Evolutionary conservation across 2,113 vertebrate genomes (phyloP).

Genomic region (Aphelocoma coerulescens): DNA sequence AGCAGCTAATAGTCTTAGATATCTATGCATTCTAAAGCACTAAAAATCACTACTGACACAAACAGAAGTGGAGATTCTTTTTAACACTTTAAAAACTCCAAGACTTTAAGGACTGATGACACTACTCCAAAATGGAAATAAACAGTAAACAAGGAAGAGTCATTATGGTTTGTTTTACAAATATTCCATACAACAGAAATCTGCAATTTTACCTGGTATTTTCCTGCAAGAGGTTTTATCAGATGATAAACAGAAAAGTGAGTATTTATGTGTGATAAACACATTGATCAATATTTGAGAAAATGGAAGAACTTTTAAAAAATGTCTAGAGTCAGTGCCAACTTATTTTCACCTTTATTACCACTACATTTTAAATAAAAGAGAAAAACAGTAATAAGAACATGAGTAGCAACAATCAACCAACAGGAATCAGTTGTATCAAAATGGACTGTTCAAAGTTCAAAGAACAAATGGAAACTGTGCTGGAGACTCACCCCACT

Average conservation of each 20-base stretch:
- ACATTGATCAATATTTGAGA: not conserved
- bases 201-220: not conserved
- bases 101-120: not conserved
- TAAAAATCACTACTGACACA: not conserved
- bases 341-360: not conserved
- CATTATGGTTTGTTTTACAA: not conserved
- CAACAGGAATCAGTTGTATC: not conserved
- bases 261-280: not conserved
- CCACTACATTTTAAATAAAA: not conserved
- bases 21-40: not conserved
- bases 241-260: not conserved
- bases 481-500: not conserved
- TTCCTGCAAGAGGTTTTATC: not conserved
- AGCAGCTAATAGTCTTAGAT: not conserved
- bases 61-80: not conserved
- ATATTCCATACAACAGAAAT: not conserved
- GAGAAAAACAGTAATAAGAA: not conserved
- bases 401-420: not conserved
- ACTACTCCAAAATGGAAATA: not conserved
- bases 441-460: slow-evolving; percentile 4
- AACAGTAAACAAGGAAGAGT: not conserved
- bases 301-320: not conserved
- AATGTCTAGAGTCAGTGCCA: not conserved
- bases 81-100: not conserved
- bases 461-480: not conserved